Evolutionary conservation across 2,888 invertebrate genomes (phyloP).

Genomic region (Catocala nupta): DNA sequence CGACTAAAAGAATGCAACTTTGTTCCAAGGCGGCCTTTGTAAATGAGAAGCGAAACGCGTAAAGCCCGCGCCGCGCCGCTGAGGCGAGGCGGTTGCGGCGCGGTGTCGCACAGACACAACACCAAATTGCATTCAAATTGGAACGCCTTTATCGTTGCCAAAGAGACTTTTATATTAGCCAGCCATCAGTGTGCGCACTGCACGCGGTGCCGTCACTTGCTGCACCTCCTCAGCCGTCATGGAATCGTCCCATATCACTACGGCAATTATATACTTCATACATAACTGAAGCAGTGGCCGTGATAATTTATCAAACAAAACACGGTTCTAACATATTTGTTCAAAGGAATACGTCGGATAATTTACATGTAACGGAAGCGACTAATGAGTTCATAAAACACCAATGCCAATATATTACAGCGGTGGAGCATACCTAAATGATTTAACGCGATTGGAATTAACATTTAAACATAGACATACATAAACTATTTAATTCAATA

Average conservation of each 20-base stretch:
- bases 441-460: slow-evolving; percentile 56
- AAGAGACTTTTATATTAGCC: slow-evolving; percentile 44
- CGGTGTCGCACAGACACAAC: slow-evolving; percentile 55
- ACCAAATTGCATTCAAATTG: slow-evolving; percentile 61
- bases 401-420: slow-evolving; percentile 55
- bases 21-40: slow-evolving; percentile 57
- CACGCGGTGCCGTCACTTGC: too few relatives aligned
- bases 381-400: slow-evolving; percentile 60
- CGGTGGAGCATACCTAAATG: slow-evolving; percentile 45
- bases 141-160: slow-evolving; percentile 53
- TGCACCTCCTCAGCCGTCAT: too few relatives aligned
- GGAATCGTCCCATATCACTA: too few relatives aligned
- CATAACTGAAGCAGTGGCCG: slow-evolving; percentile 18
- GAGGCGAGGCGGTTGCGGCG: slow-evolving; percentile 47
- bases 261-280: neutral
- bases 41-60: slow-evolving; percentile 53
- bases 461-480: slow-evolving; percentile 61
- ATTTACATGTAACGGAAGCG: slow-evolving; percentile 59
- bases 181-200: neutral
- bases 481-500: slow-evolving; percentile 54
- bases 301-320: slow-evolving; percentile 45
- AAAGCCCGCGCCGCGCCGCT: slow-evolving; percentile 34
- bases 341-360: slow-evolving; percentile 45
- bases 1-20: slow-evolving; percentile 60
- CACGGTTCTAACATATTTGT: slow-evolving; percentile 52